Evolutionary conservation across 2,888 invertebrate species (phyloP).

Genomic region (Venusia cambrica): DNA sequence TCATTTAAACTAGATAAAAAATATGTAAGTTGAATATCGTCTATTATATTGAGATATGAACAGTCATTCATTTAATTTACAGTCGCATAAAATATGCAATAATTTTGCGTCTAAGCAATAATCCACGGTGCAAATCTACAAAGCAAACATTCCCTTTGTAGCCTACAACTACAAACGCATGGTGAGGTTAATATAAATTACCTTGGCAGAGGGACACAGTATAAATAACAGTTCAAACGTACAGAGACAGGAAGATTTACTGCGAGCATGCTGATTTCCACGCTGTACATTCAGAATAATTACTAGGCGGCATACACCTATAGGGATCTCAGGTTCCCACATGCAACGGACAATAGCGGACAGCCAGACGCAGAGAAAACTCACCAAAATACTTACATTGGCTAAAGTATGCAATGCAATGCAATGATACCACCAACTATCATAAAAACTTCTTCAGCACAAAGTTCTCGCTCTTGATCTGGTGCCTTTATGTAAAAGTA

Average conservation of each 20-base stretch:
- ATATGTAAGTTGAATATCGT: too few species aligned
- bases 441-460: too few species aligned
- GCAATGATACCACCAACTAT: too few species aligned
- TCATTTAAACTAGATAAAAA: too few species aligned
- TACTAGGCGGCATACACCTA: conserved; percentile 38
- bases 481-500: too few species aligned
- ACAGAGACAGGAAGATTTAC: conserved; percentile 48
- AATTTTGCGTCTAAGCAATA: conserved; percentile 11
- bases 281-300: conserved; percentile 58
- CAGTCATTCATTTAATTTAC: too few species aligned
- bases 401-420: too few species aligned
- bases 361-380: too few species aligned
- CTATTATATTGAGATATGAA: too few species aligned
- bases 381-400: too few species aligned
- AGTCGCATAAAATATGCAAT: conserved; percentile 10
- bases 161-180: conserved; percentile 22
- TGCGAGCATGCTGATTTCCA: conserved; percentile 46
- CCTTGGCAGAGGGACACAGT: conserved; percentile 36
- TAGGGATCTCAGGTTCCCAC: conserved; percentile 12
- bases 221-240: conserved; percentile 18
- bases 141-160: conserved; percentile 19
- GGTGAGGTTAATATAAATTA: conserved; percentile 32
- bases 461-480: too few species aligned
- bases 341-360: conserved; percentile 6
- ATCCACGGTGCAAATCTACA: conserved; percentile 17